Evolutionary conservation across 2,888 invertebrate species (phyloP), one percentile per base, ranked within the genome.

Genomic region (Druceiella hillmani): DNA sequence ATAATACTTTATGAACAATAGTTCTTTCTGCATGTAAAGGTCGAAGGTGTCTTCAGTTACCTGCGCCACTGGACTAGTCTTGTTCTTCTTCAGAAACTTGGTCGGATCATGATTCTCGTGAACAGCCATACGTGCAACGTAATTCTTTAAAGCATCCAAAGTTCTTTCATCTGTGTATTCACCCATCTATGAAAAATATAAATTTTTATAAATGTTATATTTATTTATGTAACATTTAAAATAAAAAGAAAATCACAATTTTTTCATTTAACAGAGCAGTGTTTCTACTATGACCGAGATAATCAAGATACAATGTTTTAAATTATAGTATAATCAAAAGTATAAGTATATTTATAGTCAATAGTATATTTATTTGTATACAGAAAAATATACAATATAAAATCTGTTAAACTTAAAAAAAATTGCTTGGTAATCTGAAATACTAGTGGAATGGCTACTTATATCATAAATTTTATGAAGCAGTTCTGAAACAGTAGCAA

Each of bases 221-320:
- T 66, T 58, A 83, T 83, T 67, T 85, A 85, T 61, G 87, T 81
- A 10, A 93, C 93, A 63, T 90, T 82, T 55, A 83, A 82, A 49
- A 93, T 83, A 89, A 90, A 92, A 27, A 91, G 61, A 3, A 94
- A 62, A 2, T n/a, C n/a, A n/a, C n/a, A n/a, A n/a, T n/a, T n/a
- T n/a, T n/a, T n/a, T n/a, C n/a, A n/a, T n/a, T n/a, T n/a, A n/a
- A n/a, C n/a, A n/a, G n/a, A n/a, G n/a, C n/a, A n/a, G n/a, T n/a
- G n/a, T n/a, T n/a, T n/a, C n/a, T n/a, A n/a, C n/a, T n/a, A n/a
- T n/a, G n/a, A n/a, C n/a, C n/a, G n/a, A n/a, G n/a, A n/a, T n/a
- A n/a, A n/a, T n/a, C n/a, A n/a, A n/a, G n/a, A n/a, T n/a, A n/a
- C n/a, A n/a, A n/a, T n/a, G n/a, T n/a, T n/a, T n/a, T n/a, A n/a